These are phyloP conservation scores for Dicycla oo DNA, from an alignment of 2,888 invertebrate species.

Conservation along the genomic window DNA sequence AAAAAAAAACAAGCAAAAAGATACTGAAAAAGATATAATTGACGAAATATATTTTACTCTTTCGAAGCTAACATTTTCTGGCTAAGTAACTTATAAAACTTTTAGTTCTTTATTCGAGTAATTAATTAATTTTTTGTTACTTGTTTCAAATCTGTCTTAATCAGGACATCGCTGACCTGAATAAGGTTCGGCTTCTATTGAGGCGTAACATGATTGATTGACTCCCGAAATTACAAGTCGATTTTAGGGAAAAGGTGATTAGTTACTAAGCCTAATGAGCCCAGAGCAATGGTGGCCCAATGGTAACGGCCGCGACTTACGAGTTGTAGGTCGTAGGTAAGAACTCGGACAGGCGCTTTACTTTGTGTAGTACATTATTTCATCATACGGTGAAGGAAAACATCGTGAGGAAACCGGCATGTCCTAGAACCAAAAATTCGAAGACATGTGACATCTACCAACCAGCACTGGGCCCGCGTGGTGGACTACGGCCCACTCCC, in stretches of 20 bases:
- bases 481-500: too few species aligned
- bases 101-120: slow-evolving; percentile 14
- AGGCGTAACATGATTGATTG: slow-evolving; percentile 45
- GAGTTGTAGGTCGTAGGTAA: too few species aligned
- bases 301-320: too few species aligned
- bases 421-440: too few species aligned
- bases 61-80: neutral
- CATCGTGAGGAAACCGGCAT: too few species aligned
- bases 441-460: too few species aligned
- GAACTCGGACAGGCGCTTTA: too few species aligned
- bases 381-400: too few species aligned
- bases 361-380: too few species aligned
- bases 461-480: too few species aligned
- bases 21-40: neutral
- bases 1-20: slow-evolving; percentile 23
- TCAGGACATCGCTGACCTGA: slow-evolving; percentile 28
- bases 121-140: slow-evolving; percentile 52
- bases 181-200: slow-evolving; percentile 31
- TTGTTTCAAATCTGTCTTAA: slow-evolving; percentile 50
- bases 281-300: too few species aligned
- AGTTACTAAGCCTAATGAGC: slow-evolving; percentile 26
- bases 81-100: slow-evolving; percentile 15
- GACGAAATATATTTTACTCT: slow-evolving; percentile 9
- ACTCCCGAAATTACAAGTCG: slow-evolving; percentile 2
- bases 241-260: slow-evolving; percentile 22